Conservation (phyloP, 2,113 vertebrate genomes). For the Antigone vipio region DNA sequence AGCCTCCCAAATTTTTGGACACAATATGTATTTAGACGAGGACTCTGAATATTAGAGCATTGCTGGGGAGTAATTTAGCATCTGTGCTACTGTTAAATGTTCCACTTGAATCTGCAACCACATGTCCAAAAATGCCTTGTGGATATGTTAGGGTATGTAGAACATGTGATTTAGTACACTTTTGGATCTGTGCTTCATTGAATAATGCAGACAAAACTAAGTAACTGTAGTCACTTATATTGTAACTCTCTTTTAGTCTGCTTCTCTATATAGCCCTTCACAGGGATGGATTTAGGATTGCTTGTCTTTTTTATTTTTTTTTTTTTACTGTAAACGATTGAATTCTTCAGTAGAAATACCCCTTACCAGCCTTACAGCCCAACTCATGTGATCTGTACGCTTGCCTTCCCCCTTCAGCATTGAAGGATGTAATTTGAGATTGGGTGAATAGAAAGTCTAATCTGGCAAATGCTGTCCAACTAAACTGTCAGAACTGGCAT, state of each 20-base stretch:
- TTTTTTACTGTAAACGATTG: neutral
- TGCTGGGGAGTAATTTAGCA: neutral
- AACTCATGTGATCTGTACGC: neutral
- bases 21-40: neutral
- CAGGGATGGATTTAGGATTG: neutral
- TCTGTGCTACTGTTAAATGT: neutral
- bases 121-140: neutral
- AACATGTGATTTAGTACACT: neutral
- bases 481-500: neutral
- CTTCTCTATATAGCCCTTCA: neutral
- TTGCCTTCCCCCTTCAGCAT: fast-evolving
- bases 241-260: neutral
- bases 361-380: neutral
- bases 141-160: neutral
- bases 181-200: neutral
- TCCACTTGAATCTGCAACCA: neutral
- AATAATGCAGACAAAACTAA: neutral
- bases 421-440: neutral
- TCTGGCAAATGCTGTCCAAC: neutral
- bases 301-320: fast-evolving
- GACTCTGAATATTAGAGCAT: neutral
- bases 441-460: neutral
- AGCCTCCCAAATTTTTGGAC: neutral
- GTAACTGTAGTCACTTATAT: neutral
- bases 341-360: neutral